Evolutionary conservation across 2,113 vertebrate species (phyloP).

Genomic region (Erythrocebus patas): DNA sequence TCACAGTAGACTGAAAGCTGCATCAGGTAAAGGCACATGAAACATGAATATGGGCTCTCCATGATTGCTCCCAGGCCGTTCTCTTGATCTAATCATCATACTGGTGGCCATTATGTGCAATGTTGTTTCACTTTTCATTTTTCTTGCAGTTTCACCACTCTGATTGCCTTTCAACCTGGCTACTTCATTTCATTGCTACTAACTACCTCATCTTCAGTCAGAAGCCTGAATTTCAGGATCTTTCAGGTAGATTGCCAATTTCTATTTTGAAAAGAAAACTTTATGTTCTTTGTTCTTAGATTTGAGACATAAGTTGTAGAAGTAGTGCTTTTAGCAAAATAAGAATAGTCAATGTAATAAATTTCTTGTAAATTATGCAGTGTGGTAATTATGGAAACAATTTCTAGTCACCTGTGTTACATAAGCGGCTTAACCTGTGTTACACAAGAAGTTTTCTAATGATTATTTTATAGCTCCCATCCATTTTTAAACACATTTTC

Average conservation of each 20-base stretch:
- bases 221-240: conserved; percentile 97
- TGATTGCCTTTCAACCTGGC: conserved; percentile 95
- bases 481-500: conserved; percentile 7
- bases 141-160: conserved; percentile 93
- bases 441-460: conserved; percentile 12
- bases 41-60: fast-evolving
- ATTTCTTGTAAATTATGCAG: background rate
- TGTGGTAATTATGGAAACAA: background rate
- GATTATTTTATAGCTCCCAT: conserved; percentile 2
- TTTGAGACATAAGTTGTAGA: background rate
- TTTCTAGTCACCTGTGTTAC: background rate
- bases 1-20: background rate
- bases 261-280: conserved; percentile 27
- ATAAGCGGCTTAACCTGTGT: background rate
- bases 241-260: conserved; percentile 90
- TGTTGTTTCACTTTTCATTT: conserved; percentile 48
- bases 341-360: background rate
- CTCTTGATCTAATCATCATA: fast-evolving
- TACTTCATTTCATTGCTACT: conserved; percentile 98
- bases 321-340: background rate
- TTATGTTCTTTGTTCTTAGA: background rate
- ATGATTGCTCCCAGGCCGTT: background rate
- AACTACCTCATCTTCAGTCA: conserved; percentile 99
- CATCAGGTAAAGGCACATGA: fast-evolving
- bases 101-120: fast-evolving